Percentiles rank a stretch among this genome's conserved stretches.
These are phyloP conservation scores for Eudyptes chrysolophus DNA, from an alignment of 2,113 vertebrate genomes.

Conservation along the genomic window DNA sequence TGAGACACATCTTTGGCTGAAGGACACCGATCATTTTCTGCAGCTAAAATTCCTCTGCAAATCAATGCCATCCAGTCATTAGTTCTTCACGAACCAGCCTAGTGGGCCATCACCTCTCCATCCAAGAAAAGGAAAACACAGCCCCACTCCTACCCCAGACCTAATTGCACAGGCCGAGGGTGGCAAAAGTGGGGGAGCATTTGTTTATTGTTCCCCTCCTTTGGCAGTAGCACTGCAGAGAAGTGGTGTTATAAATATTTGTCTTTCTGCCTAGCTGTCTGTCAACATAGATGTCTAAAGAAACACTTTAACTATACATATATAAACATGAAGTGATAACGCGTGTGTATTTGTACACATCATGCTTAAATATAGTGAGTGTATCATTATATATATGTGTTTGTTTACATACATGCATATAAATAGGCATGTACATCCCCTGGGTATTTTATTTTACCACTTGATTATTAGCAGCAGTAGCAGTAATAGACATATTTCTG, in stretches of 20 bases:
- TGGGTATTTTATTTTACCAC: slow-evolving; percentile 12
- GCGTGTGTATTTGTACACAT: not conserved
- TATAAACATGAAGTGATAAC: not conserved
- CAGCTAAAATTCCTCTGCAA: slow-evolving; percentile 32
- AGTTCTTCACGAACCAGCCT: not conserved
- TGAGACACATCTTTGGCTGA: not conserved
- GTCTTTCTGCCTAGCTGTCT: slow-evolving; percentile 21
- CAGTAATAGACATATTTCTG: slow-evolving; percentile 47
- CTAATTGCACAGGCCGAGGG: not conserved
- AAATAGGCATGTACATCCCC: not conserved
- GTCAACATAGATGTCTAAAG: slow-evolving; percentile 13
- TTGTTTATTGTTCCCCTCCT: not conserved
- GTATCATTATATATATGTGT: not conserved
- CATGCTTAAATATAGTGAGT: not conserved
- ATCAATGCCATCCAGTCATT: not conserved
- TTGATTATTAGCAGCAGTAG: slow-evolving; percentile 9
- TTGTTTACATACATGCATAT: not conserved
- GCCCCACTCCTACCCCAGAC: not conserved
- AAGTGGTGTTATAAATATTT: slow-evolving; percentile 37
- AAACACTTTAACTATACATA: not conserved
- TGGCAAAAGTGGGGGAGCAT: slow-evolving; percentile 6
- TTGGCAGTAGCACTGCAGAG: not conserved
- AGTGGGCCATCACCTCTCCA: not conserved
- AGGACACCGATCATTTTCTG: not conserved
- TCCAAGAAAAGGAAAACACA: slow-evolving; percentile 12